A percentile compares a stretch with the other conserved stretches of the same genome.
phyloP scores from a whole-genome alignment of 2,797 vertebrate species.

The Ctenopoma multispine region DNA sequence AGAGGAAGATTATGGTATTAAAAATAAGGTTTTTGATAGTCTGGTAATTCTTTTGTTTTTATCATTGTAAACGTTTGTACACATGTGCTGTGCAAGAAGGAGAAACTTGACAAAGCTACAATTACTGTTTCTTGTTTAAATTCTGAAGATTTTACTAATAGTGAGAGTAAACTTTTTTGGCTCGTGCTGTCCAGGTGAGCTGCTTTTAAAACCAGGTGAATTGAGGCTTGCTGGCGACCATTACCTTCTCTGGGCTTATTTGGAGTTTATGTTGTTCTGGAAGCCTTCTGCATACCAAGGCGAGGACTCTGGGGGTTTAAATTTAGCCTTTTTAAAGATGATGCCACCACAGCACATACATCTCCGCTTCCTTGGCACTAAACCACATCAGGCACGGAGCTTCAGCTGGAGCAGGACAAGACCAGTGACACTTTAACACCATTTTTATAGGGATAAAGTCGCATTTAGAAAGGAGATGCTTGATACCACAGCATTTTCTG shows the following conservation, averaged over 20 bases:
- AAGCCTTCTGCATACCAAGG: conserved; percentile 80
- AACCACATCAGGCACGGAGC: conserved; percentile 61
- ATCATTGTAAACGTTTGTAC: too few species aligned
- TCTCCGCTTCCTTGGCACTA: conserved; percentile 75
- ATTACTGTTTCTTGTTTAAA: too few species aligned
- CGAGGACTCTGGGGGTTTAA: conserved; percentile 80
- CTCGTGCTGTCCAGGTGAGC: conserved; percentile 41
- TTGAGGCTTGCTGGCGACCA: conserved; percentile 8
- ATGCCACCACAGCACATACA: conserved; percentile 83
- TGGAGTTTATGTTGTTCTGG: conserved; percentile 85
- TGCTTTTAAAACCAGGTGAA: conserved; percentile 51
- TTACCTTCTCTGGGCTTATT: conserved; percentile 79
- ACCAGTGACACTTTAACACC: conserved; percentile 76
- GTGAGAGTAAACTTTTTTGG: too few species aligned
- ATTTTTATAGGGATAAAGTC: conserved; percentile 78
- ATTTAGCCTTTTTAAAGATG: conserved; percentile 88
- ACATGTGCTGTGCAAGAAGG: too few species aligned
- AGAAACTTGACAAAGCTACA: too few species aligned
- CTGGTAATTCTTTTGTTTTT: too few species aligned
- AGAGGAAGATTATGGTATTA: too few species aligned
- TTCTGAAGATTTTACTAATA: too few species aligned
- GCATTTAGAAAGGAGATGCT: conserved; percentile 64
- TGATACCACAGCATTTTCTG: conserved; percentile 48
- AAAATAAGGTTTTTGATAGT: too few species aligned
- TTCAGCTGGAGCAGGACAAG: conserved; percentile 56